Evolutionary conservation across 1,140 invertebrate species (phyloP).

Genomic region (Scaptodrosophila lebanonensis): DNA sequence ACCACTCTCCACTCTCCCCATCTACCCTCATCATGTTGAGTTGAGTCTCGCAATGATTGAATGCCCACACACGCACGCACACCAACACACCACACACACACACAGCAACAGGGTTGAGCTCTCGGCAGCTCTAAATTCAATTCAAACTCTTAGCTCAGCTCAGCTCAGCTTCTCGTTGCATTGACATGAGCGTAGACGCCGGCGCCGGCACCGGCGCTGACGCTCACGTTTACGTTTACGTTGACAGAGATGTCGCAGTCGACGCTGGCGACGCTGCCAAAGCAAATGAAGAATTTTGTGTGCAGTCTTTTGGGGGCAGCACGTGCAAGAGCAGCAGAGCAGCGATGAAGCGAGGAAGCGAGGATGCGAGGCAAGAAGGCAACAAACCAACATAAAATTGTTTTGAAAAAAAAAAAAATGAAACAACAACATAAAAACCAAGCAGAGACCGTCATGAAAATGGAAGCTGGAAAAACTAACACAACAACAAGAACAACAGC

Average conservation of each 20-base stretch:
- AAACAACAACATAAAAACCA: slow-evolving; percentile 71
- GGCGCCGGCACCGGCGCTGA: not conserved
- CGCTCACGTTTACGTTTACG: slow-evolving; percentile 4
- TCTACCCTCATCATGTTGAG: slow-evolving; percentile 28
- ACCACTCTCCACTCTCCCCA: not conserved
- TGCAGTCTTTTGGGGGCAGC: slow-evolving; percentile 59
- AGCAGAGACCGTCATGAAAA: slow-evolving; percentile 66
- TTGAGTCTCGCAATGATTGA: slow-evolving; percentile 67
- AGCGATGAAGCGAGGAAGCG: not conserved
- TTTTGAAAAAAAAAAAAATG: slow-evolving; percentile 66
- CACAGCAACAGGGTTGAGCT: slow-evolving; percentile 6
- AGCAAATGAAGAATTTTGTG: slow-evolving; percentile 67
- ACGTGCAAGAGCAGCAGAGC: slow-evolving; percentile 34
- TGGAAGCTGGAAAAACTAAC: slow-evolving; percentile 29
- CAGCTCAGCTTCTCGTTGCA: slow-evolving; percentile 5
- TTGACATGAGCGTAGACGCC: too few relatives aligned
- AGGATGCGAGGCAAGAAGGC: slow-evolving; percentile 2
- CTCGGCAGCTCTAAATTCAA: slow-evolving; percentile 60
- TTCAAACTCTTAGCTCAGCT: slow-evolving; percentile 53
- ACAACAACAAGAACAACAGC: slow-evolving; percentile 15
- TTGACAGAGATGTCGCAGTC: not conserved
- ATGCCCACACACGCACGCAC: slow-evolving; percentile 41
- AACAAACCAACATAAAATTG: slow-evolving; percentile 70
- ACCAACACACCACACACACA: slow-evolving; percentile 17
- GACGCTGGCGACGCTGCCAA: slow-evolving; percentile 15